Percentiles rank a stretch among this genome's conserved stretches.
Evolutionary conservation across 2,113 vertebrate species (phyloP).

Genomic region (Pachypanchax playfairii): DNA sequence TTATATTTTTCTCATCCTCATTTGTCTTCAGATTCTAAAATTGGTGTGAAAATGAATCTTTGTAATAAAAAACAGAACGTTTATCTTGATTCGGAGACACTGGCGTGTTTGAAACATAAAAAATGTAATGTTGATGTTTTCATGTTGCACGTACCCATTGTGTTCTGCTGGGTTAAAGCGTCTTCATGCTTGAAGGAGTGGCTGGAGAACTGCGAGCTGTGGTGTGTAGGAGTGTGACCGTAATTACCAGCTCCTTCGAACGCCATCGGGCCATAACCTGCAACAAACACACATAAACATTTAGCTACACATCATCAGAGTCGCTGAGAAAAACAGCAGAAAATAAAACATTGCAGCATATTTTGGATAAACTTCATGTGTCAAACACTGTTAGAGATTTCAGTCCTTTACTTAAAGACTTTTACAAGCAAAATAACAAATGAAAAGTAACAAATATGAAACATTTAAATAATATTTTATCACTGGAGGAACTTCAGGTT

Average conservation of each 20-base stretch:
- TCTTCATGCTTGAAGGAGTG: conserved; percentile 98
- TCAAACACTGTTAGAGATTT: no score
- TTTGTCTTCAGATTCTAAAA: no score
- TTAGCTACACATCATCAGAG: background rate
- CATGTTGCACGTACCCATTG: conserved; percentile 82
- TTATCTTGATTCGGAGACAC: background rate
- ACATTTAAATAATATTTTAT: no score
- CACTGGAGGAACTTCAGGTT: no score
- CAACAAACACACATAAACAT: conserved; percentile 48
- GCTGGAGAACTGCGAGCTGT: conserved; percentile 89
- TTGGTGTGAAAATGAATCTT: background rate
- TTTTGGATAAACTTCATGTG: no score
- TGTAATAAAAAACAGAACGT: no score
- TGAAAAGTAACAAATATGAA: no score
- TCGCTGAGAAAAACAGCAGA: background rate
- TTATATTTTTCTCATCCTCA: no score
- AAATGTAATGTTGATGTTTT: background rate
- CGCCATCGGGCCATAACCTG: conserved; percentile 90
- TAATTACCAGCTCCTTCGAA: conserved; percentile 93
- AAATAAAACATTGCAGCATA: no score
- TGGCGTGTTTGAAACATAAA: background rate
- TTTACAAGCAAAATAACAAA: no score
- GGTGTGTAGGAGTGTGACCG: conserved; percentile 92
- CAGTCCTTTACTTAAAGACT: no score
- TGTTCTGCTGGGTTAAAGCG: conserved; percentile 87